A percentile compares a stretch with the other conserved stretches of the same genome.
Evolutionary conservation across 1,140 invertebrate species (phyloP).

Genomic region (Euglossa dilemma): DNA sequence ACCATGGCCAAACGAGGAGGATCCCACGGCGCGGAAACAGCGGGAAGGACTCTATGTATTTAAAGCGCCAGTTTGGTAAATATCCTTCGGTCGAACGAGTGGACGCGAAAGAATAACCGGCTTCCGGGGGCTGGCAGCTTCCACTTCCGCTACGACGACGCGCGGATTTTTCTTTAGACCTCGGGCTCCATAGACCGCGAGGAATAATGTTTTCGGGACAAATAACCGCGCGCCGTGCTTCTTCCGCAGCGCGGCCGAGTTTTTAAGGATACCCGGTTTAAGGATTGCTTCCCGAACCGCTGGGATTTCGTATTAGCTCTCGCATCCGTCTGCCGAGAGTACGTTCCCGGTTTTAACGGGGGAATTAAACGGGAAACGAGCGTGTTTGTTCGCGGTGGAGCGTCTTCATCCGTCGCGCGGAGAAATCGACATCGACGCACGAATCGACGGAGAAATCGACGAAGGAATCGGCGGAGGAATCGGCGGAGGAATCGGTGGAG

Average conservation of each 20-base stretch:
- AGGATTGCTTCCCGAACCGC: not conserved
- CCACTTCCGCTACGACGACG: no score
- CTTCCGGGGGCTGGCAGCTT: not conserved
- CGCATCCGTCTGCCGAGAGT: no score
- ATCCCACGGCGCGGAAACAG: not conserved
- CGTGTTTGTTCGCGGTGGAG: not conserved
- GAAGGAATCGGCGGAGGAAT: not conserved
- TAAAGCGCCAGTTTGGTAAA: slow-evolving; percentile 2
- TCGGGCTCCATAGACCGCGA: no score
- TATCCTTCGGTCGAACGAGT: no score
- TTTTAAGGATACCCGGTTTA: not conserved
- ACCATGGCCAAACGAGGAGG: no score
- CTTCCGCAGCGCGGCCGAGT: no score
- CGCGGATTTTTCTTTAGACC: not conserved
- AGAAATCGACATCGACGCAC: not conserved
- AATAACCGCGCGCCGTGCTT: not conserved
- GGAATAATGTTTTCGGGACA: slow-evolving; percentile 11
- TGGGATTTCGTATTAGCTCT: not conserved
- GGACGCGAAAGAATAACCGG: not conserved
- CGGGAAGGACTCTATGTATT: not conserved
- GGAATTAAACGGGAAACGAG: not conserved
- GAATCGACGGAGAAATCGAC: not conserved
- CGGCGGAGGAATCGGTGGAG: not conserved
- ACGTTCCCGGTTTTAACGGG: not conserved
- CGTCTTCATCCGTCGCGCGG: not conserved